Evolutionary conservation across 64 coral and sea anemone species (phyloP).

Genomic region (Pocillopora verrucosa): DNA sequence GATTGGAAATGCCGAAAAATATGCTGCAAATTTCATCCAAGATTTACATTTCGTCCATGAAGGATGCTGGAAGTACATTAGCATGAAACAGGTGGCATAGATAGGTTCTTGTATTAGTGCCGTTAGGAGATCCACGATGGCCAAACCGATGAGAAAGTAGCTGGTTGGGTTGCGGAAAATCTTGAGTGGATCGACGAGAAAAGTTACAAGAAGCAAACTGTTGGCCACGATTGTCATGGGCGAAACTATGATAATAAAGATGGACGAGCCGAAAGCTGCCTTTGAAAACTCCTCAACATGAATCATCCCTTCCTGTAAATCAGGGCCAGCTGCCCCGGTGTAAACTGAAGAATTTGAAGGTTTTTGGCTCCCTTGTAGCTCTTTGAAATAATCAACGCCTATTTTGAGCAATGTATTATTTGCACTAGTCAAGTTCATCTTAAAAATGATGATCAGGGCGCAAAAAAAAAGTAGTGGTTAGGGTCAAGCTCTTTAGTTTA

Average conservation of each 20-base stretch:
- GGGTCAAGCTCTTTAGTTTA: too few relatives aligned
- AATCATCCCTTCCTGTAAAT: not conserved
- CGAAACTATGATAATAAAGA: slow-evolving; percentile 25
- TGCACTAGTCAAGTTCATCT: not conserved
- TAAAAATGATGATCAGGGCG: not conserved
- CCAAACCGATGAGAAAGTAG: slow-evolving; percentile 56
- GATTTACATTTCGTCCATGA: not conserved
- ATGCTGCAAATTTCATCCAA: not conserved
- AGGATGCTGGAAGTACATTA: not conserved
- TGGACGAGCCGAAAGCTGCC: not conserved
- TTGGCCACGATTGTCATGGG: slow-evolving; percentile 35
- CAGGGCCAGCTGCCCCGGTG: not conserved
- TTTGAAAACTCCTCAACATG: not conserved
- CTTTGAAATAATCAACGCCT: not conserved
- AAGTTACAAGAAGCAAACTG: slow-evolving; percentile 31
- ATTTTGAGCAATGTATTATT: not conserved
- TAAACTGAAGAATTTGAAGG: not conserved
- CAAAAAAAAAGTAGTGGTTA: too few relatives aligned
- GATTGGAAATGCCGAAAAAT: not conserved
- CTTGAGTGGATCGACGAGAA: slow-evolving; percentile 37
- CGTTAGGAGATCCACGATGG: slow-evolving; percentile 56
- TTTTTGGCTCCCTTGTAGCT: not conserved
- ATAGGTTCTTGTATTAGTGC: slow-evolving; percentile 38
- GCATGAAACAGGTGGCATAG: not conserved
- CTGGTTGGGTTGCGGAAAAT: slow-evolving; percentile 58